These are phyloP conservation scores for Bostrychus sinensis DNA, from an alignment of 2,113 vertebrate genomes.

Conservation along the genomic window DNA sequence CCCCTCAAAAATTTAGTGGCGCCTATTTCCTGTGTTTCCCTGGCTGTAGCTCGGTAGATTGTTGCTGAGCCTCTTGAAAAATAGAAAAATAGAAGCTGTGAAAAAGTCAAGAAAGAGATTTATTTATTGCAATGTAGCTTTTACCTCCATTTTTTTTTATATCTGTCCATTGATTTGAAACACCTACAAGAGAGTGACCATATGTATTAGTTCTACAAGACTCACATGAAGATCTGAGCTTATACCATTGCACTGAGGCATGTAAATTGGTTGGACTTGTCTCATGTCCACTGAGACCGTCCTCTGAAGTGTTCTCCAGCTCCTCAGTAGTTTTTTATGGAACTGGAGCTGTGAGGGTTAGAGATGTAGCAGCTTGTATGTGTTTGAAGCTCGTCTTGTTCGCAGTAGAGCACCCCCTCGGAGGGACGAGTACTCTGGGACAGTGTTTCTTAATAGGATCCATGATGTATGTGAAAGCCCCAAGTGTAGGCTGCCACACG, in stretches of 20 bases:
- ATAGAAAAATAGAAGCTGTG: too few species aligned
- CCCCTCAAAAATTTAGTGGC: too few species aligned
- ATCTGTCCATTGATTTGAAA: too few species aligned
- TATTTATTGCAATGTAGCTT: too few species aligned
- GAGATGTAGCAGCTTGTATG: constrained; percentile 32
- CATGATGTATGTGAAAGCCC: constrained; percentile 32
- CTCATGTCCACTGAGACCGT: constrained; percentile 11
- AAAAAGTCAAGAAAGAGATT: too few species aligned
- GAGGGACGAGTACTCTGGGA: constrained; percentile 27
- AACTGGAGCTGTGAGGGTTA: constrained; percentile 15
- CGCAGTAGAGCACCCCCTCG: not conserved
- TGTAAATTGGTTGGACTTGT: not conserved
- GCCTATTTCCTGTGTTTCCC: too few species aligned
- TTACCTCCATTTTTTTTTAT: too few species aligned
- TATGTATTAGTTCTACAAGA: not conserved
- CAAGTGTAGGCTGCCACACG: constrained; percentile 24
- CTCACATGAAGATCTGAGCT: not conserved
- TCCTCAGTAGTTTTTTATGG: constrained; percentile 21
- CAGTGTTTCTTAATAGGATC: constrained; percentile 31
- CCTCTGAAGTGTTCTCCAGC: constrained; percentile 9
- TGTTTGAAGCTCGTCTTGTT: constrained; percentile 34
- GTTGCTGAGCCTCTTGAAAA: too few species aligned
- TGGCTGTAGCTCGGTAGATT: too few species aligned
- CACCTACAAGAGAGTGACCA: not conserved
- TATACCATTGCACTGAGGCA: not conserved